Base-by-base conservation (phyloP, 64 coral and sea anemone genomes). In the Dendrophyllia cribrosa region DNA sequence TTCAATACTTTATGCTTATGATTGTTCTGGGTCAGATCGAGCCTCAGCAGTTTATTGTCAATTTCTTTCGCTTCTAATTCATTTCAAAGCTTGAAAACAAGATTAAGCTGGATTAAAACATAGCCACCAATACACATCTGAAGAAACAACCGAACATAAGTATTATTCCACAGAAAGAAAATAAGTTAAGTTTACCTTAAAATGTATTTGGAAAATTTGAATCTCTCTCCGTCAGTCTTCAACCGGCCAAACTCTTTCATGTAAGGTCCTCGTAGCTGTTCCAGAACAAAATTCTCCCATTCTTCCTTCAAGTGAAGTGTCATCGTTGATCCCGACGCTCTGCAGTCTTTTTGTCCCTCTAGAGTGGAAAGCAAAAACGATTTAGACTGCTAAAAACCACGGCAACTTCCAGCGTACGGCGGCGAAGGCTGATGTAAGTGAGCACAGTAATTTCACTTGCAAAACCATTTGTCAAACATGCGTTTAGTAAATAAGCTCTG, bases 121-220 rank as follows among this genome's bases (percentile, higher is more conserved):
- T 5, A 24, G 11, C 53, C 52, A 22, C 75, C 11, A 22, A 24
- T 19, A 1, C 34, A 34, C 34, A 72, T 72, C 43, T 9, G 1
- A 3, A 45, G 25, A 72, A 56, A 56, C 7, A 56, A 56, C 3
- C 12, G 12, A 12, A 56, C 53, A 56, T 12, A 56, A 34, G 34
- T 34, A 34, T 34, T 34, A 12, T 56, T 12, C 53, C 7, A 56
- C 53, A 56, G 53, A 56, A 56, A 56, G 53, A 56, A 56, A 12
- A 34, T 34, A 56, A 56, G 53, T 65, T 15, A 66, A 21, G 43
- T 44, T 87, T 94, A 97, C 95, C 93, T 85, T 25, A 97, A 75
- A 97, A 97, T 66, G 9, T 83, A 86, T 60, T 92, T 97, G 76
- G 92, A 97, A 81, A 94, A 97, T 43, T 88, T 97, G 82, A 94